These are phyloP conservation scores for Montipora capricornis DNA, from an alignment of 64 coral and sea anemone species.

Conservation along the genomic window DNA sequence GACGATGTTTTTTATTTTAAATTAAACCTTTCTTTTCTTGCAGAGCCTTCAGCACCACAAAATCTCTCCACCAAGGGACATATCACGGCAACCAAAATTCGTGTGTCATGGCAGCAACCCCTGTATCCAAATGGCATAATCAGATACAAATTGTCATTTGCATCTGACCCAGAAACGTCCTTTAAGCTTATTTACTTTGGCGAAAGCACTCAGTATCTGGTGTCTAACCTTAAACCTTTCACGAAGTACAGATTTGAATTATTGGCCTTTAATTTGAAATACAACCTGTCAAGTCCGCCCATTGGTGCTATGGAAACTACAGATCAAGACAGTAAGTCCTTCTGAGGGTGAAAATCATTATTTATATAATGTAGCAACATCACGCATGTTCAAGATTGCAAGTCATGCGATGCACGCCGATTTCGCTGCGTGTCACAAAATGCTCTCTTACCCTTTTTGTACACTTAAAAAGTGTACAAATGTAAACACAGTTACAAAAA, in stretches of 20 bases:
- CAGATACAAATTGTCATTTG: conserved; percentile 44
- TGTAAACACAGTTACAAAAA: too few species aligned
- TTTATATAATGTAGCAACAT: too few species aligned
- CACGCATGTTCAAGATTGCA: too few species aligned
- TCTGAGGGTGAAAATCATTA: background rate
- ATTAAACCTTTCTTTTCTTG: background rate
- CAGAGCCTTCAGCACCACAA: background rate
- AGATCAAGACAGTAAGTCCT: conserved; percentile 27
- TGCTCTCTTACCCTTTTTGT: too few species aligned
- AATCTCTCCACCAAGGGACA: conserved; percentile 20
- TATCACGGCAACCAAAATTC: conserved; percentile 58
- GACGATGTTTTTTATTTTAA: too few species aligned
- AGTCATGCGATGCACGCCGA: too few species aligned
- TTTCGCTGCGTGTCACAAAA: too few species aligned
- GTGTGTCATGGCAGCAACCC: conserved; percentile 50
- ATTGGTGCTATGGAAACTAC: conserved; percentile 31
- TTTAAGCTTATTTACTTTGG: conserved; percentile 25
- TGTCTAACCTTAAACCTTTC: conserved; percentile 38
- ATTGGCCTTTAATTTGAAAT: conserved; percentile 56
- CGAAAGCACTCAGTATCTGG: background rate
- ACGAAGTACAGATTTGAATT: conserved; percentile 51
- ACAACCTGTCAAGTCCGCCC: conserved; percentile 9
- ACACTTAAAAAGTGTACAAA: too few species aligned
- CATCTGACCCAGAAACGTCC: background rate
- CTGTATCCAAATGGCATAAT: conserved; percentile 58